A percentile compares a stretch with the other conserved stretches of the same genome.
Conservation (phyloP, 1,140 invertebrate genomes). For the Brachionus angularis region DNA sequence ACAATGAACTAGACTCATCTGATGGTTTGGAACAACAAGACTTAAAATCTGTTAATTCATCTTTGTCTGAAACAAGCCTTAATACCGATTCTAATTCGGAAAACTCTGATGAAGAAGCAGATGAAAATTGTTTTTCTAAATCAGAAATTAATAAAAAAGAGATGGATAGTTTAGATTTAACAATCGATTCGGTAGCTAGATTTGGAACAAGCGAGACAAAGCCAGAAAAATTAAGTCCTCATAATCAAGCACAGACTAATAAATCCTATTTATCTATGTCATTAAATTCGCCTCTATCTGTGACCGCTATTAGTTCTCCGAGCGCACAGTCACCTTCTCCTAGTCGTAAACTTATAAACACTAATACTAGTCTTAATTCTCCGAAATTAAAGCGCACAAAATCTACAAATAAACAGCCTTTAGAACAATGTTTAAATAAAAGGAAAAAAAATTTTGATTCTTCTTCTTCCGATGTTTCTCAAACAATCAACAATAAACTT, state of each 20-base stretch:
- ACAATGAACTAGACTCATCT: not conserved
- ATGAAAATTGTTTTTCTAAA: no score
- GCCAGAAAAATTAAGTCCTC: not conserved
- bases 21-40: no score
- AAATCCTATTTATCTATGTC: conserved; percentile 8
- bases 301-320: conserved; percentile 1
- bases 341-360: no score
- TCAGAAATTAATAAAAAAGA: no score
- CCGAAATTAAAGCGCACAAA: conserved; percentile 12
- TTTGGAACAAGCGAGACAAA: conserved; percentile 8
- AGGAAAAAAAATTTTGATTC: conserved; percentile 30
- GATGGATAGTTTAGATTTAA: conserved; percentile 36
- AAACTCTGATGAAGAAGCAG: no score
- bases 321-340: not conserved
- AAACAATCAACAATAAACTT: not conserved
- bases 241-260: not conserved
- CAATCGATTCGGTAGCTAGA: conserved; percentile 38
- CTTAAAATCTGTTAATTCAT: no score
- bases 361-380: no score
- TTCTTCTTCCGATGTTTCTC: conserved; percentile 11
- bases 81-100: no score
- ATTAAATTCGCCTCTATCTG: not conserved
- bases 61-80: no score
- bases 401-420: not conserved
- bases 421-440: not conserved